A percentile compares a stretch with the other conserved stretches of the same genome.
These are phyloP conservation scores for Acromyrmex echinatior DNA, from an alignment of 1,140 invertebrate genomes.

Conservation along the genomic window DNA sequence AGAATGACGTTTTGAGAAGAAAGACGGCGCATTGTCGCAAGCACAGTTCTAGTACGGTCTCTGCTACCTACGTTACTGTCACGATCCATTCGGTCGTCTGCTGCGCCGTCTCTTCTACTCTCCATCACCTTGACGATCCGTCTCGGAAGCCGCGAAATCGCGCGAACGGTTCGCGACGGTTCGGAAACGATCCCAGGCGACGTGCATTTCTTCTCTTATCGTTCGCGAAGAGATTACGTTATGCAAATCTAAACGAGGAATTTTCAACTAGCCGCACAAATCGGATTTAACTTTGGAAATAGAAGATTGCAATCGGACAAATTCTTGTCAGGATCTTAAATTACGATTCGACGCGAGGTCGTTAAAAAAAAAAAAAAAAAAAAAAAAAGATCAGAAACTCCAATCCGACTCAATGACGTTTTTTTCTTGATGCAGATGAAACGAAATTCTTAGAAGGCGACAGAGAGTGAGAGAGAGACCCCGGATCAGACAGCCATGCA, in stretches of 20 bases:
- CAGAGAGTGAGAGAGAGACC: constrained; percentile 74
- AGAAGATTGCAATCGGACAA: constrained; percentile 40
- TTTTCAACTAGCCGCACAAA: constrained; percentile 26
- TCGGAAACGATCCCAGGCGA: not conserved
- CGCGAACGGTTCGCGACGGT: constrained; percentile 62
- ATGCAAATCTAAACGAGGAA: constrained; percentile 25
- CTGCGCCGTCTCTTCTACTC: constrained; percentile 75
- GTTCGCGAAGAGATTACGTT: constrained; percentile 8
- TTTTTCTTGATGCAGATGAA: constrained; percentile 73
- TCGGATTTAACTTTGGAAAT: constrained; percentile 47
- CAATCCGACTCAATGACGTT: constrained; percentile 59
- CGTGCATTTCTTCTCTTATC: constrained; percentile 12
- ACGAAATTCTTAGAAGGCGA: constrained; percentile 76
- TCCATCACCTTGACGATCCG: constrained; percentile 70
- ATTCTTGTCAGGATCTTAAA: constrained; percentile 47
- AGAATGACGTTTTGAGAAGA: constrained; percentile 13
- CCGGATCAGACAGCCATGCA: constrained; percentile 70
- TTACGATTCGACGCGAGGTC: constrained; percentile 9
- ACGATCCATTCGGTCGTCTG: constrained; percentile 77
- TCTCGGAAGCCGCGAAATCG: constrained; percentile 43
- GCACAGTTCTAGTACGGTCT: constrained; percentile 83
- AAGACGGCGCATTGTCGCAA: constrained; percentile 80
- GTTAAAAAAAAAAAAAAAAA: constrained; percentile 20
- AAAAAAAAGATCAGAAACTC: not conserved
- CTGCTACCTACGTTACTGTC: constrained; percentile 76